Conservation (phyloP, 2,888 invertebrate genomes). For the Diaperis boleti region DNA sequence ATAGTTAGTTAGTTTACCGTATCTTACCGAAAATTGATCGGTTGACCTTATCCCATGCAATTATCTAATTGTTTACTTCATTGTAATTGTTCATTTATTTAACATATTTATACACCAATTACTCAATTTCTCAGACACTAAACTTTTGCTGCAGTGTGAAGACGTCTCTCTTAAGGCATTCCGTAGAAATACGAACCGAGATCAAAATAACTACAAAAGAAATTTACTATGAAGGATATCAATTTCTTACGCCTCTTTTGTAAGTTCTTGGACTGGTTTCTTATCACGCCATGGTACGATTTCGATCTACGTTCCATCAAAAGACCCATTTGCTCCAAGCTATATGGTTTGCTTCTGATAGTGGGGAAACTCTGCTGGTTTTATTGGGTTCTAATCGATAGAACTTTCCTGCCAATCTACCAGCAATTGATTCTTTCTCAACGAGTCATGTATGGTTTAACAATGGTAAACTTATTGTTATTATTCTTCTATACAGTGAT, state of each 20-base stretch:
- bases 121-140: no score
- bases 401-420: not conserved
- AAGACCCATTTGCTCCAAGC: not conserved
- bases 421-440: not conserved
- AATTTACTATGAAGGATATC: not conserved
- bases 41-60: no score
- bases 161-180: no score
- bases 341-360: not conserved
- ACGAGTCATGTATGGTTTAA: not conserved
- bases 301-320: not conserved
- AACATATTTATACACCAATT: no score
- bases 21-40: no score
- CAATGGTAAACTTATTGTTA: not conserved
- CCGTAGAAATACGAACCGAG: no score
- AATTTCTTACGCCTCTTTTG: not conserved
- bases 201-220: no score
- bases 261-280: not conserved
- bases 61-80: no score
- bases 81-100: no score
- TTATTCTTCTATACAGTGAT: not conserved
- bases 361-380: not conserved
- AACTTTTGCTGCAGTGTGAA: no score
- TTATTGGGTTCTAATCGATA: not conserved
- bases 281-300: not conserved
- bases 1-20: no score